Conservation (phyloP, 1,140 invertebrate genomes). For the Adelges cooleyi region DNA sequence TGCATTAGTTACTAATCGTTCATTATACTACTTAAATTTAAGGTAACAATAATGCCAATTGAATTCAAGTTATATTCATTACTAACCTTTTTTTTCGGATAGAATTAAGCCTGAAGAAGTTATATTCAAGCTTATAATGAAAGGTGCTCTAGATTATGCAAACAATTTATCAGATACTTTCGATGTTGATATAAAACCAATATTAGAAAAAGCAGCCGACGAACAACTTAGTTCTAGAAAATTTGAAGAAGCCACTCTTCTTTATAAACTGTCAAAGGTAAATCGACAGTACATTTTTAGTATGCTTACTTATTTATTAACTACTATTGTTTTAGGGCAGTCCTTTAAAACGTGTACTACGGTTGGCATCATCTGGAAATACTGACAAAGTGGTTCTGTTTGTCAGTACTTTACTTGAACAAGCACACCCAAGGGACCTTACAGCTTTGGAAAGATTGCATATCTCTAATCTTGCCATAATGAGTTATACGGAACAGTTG, state of each 20-base stretch:
- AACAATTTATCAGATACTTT: constrained; percentile 47
- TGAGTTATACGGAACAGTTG: constrained; percentile 52
- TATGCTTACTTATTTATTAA: constrained; percentile 36
- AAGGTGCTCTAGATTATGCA: constrained; percentile 45
- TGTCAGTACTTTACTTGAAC: constrained; percentile 45
- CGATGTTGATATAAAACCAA: constrained; percentile 52
- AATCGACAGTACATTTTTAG: neutral
- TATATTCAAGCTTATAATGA: constrained; percentile 53
- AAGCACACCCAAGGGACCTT: constrained; percentile 45
- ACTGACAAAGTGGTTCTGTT: constrained; percentile 55
- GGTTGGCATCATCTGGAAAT: constrained; percentile 58
- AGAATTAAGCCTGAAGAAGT: constrained; percentile 40
- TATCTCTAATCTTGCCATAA: constrained; percentile 55
- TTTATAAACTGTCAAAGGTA: constrained; percentile 56
- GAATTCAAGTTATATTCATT: constrained; percentile 47
- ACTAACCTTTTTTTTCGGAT: constrained; percentile 30
- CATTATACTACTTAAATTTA: constrained; percentile 42
- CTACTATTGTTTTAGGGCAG: constrained; percentile 40
- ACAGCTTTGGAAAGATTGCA: constrained; percentile 50
- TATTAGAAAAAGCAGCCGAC: constrained; percentile 62
- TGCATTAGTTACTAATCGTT: constrained; percentile 41
- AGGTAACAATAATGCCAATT: constrained; percentile 52
- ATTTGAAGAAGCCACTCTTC: constrained; percentile 52
- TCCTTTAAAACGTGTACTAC: constrained; percentile 56
- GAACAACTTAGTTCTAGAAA: constrained; percentile 50